These are phyloP conservation scores for Chondrilla cf. caribensis DNA, from an alignment of 37 sponge, comb jelly and placozoan genomes.

Conservation along the genomic window DNA sequence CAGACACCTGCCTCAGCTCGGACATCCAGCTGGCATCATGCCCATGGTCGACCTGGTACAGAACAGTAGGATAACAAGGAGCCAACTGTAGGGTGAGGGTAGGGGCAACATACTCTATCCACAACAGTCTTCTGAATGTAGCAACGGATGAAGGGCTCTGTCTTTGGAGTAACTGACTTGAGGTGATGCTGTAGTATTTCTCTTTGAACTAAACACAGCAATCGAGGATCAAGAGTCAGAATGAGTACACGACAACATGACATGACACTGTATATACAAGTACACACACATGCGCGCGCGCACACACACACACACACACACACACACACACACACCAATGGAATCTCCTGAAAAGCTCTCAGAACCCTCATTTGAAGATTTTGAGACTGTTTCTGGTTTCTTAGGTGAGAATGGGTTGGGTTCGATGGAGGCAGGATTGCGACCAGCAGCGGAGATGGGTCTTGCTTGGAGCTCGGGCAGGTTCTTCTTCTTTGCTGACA, in stretches of 20 bases:
- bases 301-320: slow-evolving; percentile 30
- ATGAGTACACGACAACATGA: too few relatives aligned
- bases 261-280: background rate
- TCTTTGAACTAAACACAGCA: background rate
- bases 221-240: background rate
- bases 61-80: too few relatives aligned
- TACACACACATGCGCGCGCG: background rate
- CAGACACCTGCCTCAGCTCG: slow-evolving; percentile 83
- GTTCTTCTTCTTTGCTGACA: background rate
- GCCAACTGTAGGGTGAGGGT: too few relatives aligned
- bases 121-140: slow-evolving; percentile 45
- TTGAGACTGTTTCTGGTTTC: background rate
- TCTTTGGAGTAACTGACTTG: slow-evolving; percentile 1
- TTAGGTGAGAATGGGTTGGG: slow-evolving; percentile 9
- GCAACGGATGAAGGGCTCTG: slow-evolving; percentile 17
- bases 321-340: slow-evolving; percentile 20
- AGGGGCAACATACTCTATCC: slow-evolving; percentile 57
- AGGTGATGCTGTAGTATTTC: slow-evolving; percentile 15
- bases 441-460: background rate
- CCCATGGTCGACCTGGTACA: slow-evolving; percentile 73
- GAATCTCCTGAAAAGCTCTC: too few relatives aligned
- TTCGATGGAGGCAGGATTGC: background rate
- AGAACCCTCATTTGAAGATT: too few relatives aligned
- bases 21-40: slow-evolving; percentile 80
- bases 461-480: background rate